These are phyloP conservation scores for Chirona hameri DNA, from an alignment of 2,888 invertebrate genomes.

Conservation along the genomic window DNA sequence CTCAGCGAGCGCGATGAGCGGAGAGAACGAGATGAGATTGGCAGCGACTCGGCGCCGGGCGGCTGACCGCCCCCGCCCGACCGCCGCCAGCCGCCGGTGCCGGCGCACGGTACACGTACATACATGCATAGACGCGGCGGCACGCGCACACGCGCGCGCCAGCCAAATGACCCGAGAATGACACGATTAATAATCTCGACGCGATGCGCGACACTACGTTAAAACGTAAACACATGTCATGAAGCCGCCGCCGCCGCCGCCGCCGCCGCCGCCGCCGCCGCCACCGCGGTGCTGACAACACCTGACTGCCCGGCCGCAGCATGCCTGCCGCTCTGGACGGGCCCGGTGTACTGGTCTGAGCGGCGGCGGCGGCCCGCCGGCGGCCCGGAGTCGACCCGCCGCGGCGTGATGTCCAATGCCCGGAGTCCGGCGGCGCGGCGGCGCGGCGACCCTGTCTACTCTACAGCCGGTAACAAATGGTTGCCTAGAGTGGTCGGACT, in stretches of 20 bases:
- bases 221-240: background rate
- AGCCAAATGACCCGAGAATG: no score
- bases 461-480: background rate
- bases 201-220: no score
- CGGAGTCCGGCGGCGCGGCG: background rate
- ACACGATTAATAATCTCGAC: no score
- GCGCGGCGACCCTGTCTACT: background rate
- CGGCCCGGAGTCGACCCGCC: no score
- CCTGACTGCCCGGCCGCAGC: no score
- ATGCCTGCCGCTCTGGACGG: no score
- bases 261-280: background rate
- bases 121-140: no score
- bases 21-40: no score
- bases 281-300: background rate
- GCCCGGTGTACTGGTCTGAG: no score
- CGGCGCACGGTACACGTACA: background rate
- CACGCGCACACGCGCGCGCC: no score
- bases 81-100: background rate
- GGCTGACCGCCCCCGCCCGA: background rate
- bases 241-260: background rate
- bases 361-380: no score
- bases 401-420: no score
- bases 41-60: background rate
- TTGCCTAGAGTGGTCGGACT: background rate
- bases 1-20: background rate